Conservation (phyloP, 2,888 invertebrate species). For the Halictus ligatus region DNA sequence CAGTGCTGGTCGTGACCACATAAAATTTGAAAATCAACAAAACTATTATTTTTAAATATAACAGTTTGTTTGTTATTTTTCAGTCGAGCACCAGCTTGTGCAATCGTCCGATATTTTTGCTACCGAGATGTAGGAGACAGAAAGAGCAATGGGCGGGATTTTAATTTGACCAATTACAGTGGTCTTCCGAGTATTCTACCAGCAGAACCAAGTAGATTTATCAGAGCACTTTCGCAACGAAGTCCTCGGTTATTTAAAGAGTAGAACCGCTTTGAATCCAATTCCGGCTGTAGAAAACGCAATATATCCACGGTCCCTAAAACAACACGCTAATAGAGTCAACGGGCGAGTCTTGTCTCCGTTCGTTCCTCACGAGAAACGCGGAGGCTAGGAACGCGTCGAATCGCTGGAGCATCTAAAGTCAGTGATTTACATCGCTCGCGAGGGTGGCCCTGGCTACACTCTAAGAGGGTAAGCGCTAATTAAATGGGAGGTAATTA, state of each 20-base stretch:
- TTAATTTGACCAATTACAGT: not conserved
- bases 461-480: constrained; percentile 67
- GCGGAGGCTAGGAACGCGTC: constrained; percentile 34
- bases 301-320: not conserved
- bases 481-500: constrained; percentile 75
- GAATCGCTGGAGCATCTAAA: constrained; percentile 58
- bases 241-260: not conserved
- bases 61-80: not conserved
- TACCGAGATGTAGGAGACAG: not conserved
- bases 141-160: not conserved
- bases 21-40: not conserved
- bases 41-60: not conserved
- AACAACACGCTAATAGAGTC: constrained; percentile 38
- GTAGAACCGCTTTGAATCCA: constrained; percentile 6
- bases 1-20: not conserved
- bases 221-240: not conserved
- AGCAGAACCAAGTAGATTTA: not conserved
- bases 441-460: constrained; percentile 26
- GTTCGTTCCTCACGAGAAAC: constrained; percentile 21
- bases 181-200: not conserved
- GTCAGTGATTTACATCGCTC: constrained; percentile 67
- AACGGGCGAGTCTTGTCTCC: constrained; percentile 14
- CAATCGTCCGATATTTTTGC: not conserved
- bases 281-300: not conserved
- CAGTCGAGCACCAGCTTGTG: not conserved